phyloP scores from a whole-genome alignment of 2,888 invertebrate species.

The Hofmannophila pseudospretella region DNA sequence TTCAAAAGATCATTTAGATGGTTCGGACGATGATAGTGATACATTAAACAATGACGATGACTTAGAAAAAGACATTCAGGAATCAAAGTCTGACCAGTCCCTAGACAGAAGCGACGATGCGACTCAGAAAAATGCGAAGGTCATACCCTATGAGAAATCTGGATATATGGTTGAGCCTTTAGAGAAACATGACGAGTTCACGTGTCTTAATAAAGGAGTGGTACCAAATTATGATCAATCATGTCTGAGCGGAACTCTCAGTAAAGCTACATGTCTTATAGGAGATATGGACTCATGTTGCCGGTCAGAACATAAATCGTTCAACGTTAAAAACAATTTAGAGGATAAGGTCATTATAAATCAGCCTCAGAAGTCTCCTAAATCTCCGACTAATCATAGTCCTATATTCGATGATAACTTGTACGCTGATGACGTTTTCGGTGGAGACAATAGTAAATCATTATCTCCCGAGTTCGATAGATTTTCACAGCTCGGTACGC shows the following conservation, averaged over 20 bases:
- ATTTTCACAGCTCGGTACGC: constrained; percentile 55
- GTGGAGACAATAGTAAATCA: constrained; percentile 79
- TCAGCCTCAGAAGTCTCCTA: constrained; percentile 77
- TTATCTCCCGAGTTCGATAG: constrained; percentile 78
- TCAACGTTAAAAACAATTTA: constrained; percentile 49
- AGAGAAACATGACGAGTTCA: constrained; percentile 55
- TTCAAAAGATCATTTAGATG: constrained; percentile 78
- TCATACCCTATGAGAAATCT: constrained; percentile 70
- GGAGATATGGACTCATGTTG: constrained; percentile 68
- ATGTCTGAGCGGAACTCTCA: constrained; percentile 66
- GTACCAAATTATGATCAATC: constrained; percentile 69
- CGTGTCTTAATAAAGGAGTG: constrained; percentile 56
- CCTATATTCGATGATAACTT: constrained; percentile 80
- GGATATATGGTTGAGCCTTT: constrained; percentile 73
- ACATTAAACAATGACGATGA: constrained; percentile 82
- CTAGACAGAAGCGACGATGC: constrained; percentile 48
- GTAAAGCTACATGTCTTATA: constrained; percentile 67
- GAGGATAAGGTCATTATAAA: constrained; percentile 77
- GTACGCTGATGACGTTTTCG: constrained; percentile 79
- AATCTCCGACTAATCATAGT: constrained; percentile 75
- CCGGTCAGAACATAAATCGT: constrained; percentile 58
- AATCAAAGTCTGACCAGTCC: constrained; percentile 64
- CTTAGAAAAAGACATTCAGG: constrained; percentile 73
- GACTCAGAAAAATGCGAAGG: constrained; percentile 48
- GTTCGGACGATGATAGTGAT: constrained; percentile 83